Conservation (phyloP, 2,888 invertebrate species). For the Atethmia centrago region DNA sequence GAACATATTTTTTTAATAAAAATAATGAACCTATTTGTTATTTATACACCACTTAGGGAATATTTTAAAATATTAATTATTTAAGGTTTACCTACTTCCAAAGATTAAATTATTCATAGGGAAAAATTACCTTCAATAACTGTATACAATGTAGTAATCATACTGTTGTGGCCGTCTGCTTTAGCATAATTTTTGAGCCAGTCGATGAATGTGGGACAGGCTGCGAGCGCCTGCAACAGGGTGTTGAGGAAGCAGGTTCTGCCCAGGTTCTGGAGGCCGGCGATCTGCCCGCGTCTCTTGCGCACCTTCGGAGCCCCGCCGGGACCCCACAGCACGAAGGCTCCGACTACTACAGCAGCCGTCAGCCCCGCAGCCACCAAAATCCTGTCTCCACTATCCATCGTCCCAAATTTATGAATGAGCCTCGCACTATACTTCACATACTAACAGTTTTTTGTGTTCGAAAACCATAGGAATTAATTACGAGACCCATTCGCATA, state of each 20-base stretch:
- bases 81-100: neutral
- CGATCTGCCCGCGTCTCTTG: conserved; percentile 93
- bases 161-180: conserved; percentile 92
- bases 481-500: conserved; percentile 49
- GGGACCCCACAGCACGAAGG: conserved; percentile 96
- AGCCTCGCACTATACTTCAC: conserved; percentile 59
- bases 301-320: conserved; percentile 91
- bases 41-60: neutral
- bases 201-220: conserved; percentile 95
- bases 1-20: neutral
- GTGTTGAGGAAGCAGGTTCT: conserved; percentile 98
- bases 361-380: conserved; percentile 95
- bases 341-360: conserved; percentile 95
- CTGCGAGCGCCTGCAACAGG: conserved; percentile 96
- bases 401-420: conserved; percentile 73
- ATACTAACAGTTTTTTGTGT: conserved; percentile 62
- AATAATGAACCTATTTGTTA: neutral
- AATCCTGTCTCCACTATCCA: conserved; percentile 94
- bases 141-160: conserved; percentile 93
- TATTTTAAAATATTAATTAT: neutral
- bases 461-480: conserved; percentile 37
- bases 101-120: neutral
- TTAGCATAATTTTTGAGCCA: conserved; percentile 94
- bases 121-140: conserved; percentile 92
- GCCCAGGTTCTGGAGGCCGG: conserved; percentile 97